A percentile compares a stretch with the other conserved stretches of the same genome.
phyloP scores from a whole-genome alignment of 2,888 invertebrate genomes.

The Hyppa rectilinea region DNA sequence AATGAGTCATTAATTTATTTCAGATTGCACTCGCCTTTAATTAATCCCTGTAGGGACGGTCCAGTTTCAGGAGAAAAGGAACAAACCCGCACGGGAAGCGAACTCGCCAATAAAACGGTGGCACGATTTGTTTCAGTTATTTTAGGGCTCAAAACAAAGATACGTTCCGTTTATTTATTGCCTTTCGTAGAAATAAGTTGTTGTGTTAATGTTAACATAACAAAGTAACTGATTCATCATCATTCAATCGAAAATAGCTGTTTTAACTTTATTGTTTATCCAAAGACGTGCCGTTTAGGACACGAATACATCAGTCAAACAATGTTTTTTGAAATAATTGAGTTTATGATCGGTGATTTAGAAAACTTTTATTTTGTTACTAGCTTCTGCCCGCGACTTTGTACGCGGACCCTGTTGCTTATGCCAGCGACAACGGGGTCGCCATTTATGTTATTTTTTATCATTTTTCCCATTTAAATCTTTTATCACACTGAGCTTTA shows the following conservation, averaged over 20 bases:
- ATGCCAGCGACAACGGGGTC: too few relatives aligned
- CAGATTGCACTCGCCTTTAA: conserved; percentile 30
- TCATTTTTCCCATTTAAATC: too few relatives aligned
- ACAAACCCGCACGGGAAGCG: conserved; percentile 53
- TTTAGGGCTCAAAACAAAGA: conserved; percentile 55
- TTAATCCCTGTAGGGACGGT: conserved; percentile 53
- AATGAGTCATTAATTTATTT: conserved; percentile 62
- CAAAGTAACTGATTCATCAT: not conserved
- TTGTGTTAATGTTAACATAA: conserved; percentile 12
- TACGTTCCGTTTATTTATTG: conserved; percentile 30
- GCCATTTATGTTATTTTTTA: too few relatives aligned
- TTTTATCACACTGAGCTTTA: too few relatives aligned
- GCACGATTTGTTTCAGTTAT: conserved; percentile 42
- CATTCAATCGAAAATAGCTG: not conserved
- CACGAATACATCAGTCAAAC: not conserved
- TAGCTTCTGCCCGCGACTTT: too few relatives aligned
- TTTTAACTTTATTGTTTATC: not conserved
- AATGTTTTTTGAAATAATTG: too few relatives aligned
- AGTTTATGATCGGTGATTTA: not conserved
- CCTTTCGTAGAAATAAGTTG: conserved; percentile 27
- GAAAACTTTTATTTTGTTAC: not conserved
- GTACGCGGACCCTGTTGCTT: too few relatives aligned
- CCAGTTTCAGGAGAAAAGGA: conserved; percentile 50
- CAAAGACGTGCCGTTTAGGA: not conserved
- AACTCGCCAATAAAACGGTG: conserved; percentile 41